These are phyloP conservation scores for Scaptomyza parva DNA, from an alignment of 2,888 invertebrate genomes.

Conservation along the genomic window DNA sequence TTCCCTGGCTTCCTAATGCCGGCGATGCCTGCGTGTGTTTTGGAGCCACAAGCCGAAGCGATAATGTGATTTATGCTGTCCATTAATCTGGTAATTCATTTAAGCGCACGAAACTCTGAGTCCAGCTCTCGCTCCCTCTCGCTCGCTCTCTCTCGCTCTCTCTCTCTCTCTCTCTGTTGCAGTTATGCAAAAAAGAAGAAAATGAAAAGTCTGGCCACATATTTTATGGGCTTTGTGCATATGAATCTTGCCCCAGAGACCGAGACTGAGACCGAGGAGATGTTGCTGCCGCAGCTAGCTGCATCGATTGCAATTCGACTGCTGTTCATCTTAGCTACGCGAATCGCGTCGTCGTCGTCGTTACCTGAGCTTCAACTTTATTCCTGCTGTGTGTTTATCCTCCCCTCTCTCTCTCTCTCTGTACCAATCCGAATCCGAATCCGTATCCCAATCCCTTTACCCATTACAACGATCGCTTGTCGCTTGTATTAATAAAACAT, in stretches of 20 bases:
- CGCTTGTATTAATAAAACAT: constrained; percentile 85
- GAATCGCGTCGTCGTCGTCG: too few relatives aligned
- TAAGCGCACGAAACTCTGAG: constrained; percentile 77
- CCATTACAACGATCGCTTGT: constrained; percentile 80
- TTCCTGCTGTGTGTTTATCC: constrained; percentile 31
- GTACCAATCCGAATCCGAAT: background rate
- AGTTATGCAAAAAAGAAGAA: constrained; percentile 52
- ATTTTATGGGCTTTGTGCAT: constrained; percentile 79
- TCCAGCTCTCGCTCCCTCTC: constrained; percentile 47
- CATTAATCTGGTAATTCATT: constrained; percentile 85
- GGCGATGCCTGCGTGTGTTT: constrained; percentile 62
- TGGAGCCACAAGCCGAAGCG: constrained; percentile 82
- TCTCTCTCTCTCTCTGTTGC: constrained; percentile 1
- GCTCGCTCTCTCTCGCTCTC: constrained; percentile 11
- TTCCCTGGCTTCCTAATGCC: constrained; percentile 61
- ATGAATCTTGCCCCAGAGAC: constrained; percentile 64
- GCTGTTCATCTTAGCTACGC: constrained; percentile 81
- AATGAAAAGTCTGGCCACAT: constrained; percentile 53
- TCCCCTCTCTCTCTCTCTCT: background rate
- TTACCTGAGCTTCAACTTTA: constrained; percentile 55
- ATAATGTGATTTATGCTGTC: constrained; percentile 85
- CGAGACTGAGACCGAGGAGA: too few relatives aligned
- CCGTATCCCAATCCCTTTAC: constrained; percentile 32
- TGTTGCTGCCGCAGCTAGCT: constrained; percentile 41
- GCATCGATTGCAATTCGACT: constrained; percentile 84